A percentile compares a stretch with the other conserved stretches of the same genome.
Conservation (phyloP, 2,113 vertebrate genomes). For the Accipiter cooperii region DNA sequence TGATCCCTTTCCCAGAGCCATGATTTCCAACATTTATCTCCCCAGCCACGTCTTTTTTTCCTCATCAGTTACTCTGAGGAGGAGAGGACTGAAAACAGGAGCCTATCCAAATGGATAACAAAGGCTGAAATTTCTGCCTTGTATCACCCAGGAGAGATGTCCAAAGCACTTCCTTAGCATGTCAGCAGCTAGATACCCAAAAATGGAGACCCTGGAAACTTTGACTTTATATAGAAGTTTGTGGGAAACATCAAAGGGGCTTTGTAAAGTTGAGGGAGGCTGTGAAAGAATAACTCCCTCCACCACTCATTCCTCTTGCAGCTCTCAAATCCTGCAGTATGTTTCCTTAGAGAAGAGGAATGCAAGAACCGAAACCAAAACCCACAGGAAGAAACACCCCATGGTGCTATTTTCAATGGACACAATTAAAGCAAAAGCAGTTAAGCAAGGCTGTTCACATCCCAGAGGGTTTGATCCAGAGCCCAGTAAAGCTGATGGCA, state of each 20-base stretch:
- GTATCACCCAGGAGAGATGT: neutral
- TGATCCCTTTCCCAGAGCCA: neutral
- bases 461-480: neutral
- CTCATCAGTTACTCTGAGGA: neutral
- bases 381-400: neutral
- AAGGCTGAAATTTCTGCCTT: neutral
- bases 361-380: neutral
- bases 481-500: neutral
- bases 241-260: neutral
- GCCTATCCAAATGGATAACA: neutral
- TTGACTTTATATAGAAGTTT: slow-evolving; percentile 15
- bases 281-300: neutral
- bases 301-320: neutral
- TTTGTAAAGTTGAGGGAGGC: neutral
- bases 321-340: neutral
- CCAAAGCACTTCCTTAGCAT: neutral
- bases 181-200: neutral
- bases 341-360: neutral
- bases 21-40: neutral
- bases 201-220: neutral
- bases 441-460: neutral
- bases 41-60: neutral
- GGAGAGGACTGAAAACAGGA: neutral
- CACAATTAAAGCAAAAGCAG: neutral
- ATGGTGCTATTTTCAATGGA: neutral